phyloP scores from a whole-genome alignment of 2,113 vertebrate genomes.

The Colaptes auratus region DNA sequence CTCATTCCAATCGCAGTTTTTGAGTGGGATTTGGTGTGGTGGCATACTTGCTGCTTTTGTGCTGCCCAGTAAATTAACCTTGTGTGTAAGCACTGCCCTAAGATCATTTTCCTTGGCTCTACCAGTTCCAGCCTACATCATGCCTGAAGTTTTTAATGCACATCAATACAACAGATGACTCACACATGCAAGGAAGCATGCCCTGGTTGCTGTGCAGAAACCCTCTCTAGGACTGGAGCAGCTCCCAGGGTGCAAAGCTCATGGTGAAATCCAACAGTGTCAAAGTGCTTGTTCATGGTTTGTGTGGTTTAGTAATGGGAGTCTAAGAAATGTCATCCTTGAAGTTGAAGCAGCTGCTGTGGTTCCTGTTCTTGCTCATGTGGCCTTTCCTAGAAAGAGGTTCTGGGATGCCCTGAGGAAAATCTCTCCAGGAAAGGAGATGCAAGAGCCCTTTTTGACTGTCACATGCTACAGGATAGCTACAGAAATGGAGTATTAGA shows the following conservation, averaged over 20 bases:
- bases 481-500: neutral
- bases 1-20: neutral
- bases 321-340: neutral
- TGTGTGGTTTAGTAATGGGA: neutral
- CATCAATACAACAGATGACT: neutral
- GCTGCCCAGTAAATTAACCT: neutral
- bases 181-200: neutral
- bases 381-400: neutral
- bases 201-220: neutral
- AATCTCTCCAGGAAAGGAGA: neutral
- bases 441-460: neutral
- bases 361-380: neutral
- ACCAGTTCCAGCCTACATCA: rapidly evolving
- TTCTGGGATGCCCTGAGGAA: neutral
- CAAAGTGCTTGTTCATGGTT: neutral
- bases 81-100: neutral
- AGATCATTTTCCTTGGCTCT: rapidly evolving
- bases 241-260: neutral
- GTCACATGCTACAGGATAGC: neutral
- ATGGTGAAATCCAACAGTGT: neutral
- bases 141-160: neutral
- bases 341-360: neutral
- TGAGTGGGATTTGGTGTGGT: neutral
- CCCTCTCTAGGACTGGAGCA: neutral
- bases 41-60: neutral